A percentile compares a stretch with the other conserved stretches of the same genome.
phyloP scores from a whole-genome alignment of 2,113 vertebrate species.

The Megaceryle maxima region DNA sequence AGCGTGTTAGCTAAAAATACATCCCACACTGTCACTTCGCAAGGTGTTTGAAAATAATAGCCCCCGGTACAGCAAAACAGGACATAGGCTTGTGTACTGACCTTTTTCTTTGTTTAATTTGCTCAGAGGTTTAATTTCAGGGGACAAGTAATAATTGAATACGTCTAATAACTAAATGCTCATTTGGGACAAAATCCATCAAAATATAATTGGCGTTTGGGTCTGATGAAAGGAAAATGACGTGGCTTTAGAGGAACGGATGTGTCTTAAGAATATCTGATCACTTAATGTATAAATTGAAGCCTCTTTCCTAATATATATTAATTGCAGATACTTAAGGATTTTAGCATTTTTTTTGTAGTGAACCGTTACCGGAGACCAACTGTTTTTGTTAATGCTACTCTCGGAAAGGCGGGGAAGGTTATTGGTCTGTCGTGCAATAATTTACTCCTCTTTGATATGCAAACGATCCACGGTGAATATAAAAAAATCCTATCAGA shows the following conservation, averaged over 20 bases:
- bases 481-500: constrained; percentile 99
- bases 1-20: constrained; percentile 85
- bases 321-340: constrained; percentile 79
- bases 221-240: constrained; percentile 68
- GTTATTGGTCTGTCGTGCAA: constrained; percentile 99
- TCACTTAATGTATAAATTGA: constrained; percentile 75
- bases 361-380: constrained; percentile 70
- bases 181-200: constrained; percentile 83
- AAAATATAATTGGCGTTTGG: constrained; percentile 81
- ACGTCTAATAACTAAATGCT: constrained; percentile 81
- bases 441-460: constrained; percentile 99
- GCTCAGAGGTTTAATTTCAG: constrained; percentile 78
- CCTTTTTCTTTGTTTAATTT: constrained; percentile 88
- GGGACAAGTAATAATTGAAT: constrained; percentile 82
- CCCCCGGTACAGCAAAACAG: constrained; percentile 76
- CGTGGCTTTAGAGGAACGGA: constrained; percentile 48
- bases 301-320: constrained; percentile 72
- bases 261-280: constrained; percentile 71
- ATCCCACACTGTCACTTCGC: constrained; percentile 85
- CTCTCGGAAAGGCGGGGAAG: constrained; percentile 87
- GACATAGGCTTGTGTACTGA: constrained; percentile 83
- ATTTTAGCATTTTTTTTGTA: constrained; percentile 72
- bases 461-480: constrained; percentile 99
- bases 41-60: constrained; percentile 89
- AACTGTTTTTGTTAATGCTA: constrained; percentile 83